Conservation (phyloP, 1,140 invertebrate species). For the Zaprionus kolodkinae region DNA sequence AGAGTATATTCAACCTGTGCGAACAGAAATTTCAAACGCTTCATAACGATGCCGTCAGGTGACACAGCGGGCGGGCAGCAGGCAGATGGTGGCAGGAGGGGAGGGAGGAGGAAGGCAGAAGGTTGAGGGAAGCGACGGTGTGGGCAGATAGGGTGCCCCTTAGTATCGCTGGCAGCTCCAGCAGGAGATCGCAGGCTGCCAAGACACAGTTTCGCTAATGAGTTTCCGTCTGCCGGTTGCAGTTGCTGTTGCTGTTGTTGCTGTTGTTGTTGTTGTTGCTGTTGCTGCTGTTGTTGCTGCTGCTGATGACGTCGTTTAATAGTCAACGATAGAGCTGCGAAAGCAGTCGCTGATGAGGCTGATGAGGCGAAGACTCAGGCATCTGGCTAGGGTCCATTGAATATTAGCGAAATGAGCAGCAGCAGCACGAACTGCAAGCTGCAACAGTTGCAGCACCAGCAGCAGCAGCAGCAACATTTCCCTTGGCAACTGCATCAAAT, state of each 20-base stretch:
- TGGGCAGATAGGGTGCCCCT: slow-evolving; percentile 3
- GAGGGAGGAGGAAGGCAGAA: background rate
- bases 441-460: slow-evolving; percentile 16
- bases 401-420: slow-evolving; percentile 51
- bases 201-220: slow-evolving; percentile 78
- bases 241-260: slow-evolving; percentile 22
- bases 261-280: slow-evolving; percentile 24
- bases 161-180: slow-evolving; percentile 5
- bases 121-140: background rate
- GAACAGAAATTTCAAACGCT: slow-evolving; percentile 38
- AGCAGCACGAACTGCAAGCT: slow-evolving; percentile 12
- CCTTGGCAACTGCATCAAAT: slow-evolving; percentile 43
- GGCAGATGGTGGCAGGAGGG: background rate
- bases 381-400: slow-evolving; percentile 20
- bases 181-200: slow-evolving; percentile 38
- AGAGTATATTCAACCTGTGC: slow-evolving; percentile 24
- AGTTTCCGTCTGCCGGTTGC: slow-evolving; percentile 68
- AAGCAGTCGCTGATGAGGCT: slow-evolving; percentile 37
- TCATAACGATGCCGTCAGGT: slow-evolving; percentile 65
- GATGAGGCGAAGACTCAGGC: background rate
- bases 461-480: slow-evolving; percentile 4
- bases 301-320: slow-evolving; percentile 66
- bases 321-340: slow-evolving; percentile 43
- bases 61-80: slow-evolving; percentile 14
- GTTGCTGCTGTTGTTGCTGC: slow-evolving; percentile 21